Base-by-base conservation (phyloP, 2,888 invertebrate genomes). In the Nycteola revayana region DNA sequence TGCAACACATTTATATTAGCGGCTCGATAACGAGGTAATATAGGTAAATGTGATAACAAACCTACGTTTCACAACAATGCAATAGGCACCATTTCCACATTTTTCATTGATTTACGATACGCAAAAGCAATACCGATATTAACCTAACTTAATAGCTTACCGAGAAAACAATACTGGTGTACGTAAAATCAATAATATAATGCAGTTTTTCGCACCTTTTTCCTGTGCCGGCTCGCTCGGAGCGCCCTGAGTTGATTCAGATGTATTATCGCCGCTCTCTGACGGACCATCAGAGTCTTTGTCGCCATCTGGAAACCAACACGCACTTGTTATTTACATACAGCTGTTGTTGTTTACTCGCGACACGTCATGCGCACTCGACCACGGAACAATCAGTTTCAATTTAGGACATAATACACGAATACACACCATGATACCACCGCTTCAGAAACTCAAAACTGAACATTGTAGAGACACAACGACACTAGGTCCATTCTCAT, bases 201-300 rank as follows among this genome's bases (percentile, higher is more conserved):
- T 41, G 10, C 28, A 10, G 14, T 31, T 10, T 36, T 34, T 37
- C 28, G 24, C 72, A 89, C 89, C 89, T 87, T 81, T 89, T 74
- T 89, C 89, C 65, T 89, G 84, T 9, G 89, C 79, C 24, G 86
- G 84, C 49, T 87, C 87, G 59, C 82, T 86, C 34, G 78, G 60
- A 14, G 80, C 72, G 22, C 82, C 83, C 57, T 86, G 86, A 28
- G 85, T 87, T 17, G 87, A 85, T 54, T 88, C 88, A 28, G 88
- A 88, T 20, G 87, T 87, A 49, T 81, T 88, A 63, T 89, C 89
- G n/a, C 87, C 89, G 61, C 88, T 87, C 70, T 89, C 89, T 5
- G 89, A 89, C 40, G 82, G 85, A 1, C 84, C 87, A 57, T 89
- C 89, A n/a, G 89, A 87, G 46, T 89, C 89, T 66, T 89, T 89